Conservation (phyloP, 2,113 vertebrate genomes). For the Thamnaconus septentrionalis region DNA sequence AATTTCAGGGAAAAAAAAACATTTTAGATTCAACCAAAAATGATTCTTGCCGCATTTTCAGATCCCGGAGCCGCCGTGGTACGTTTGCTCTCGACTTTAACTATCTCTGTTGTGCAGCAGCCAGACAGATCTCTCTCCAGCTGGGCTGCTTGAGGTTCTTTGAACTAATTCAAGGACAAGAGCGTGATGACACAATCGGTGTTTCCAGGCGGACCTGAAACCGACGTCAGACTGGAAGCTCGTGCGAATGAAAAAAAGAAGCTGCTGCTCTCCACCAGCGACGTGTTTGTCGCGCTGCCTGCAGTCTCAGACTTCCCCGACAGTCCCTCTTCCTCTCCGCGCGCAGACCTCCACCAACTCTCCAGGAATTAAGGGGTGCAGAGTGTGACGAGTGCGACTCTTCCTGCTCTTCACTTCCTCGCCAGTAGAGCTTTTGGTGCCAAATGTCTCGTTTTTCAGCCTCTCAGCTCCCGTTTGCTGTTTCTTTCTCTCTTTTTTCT, state of each 20-base stretch:
- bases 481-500: not conserved
- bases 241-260: conserved; percentile 11
- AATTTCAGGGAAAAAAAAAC: too few relatives aligned
- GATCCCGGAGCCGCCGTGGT: too few relatives aligned
- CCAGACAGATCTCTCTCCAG: not conserved
- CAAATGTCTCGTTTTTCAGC: conserved; percentile 1
- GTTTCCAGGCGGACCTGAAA: conserved; percentile 9
- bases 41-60: too few relatives aligned
- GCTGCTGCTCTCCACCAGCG: conserved; percentile 14
- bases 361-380: conserved; percentile 24
- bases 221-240: conserved; percentile 17
- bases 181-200: not conserved
- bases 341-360: conserved; percentile 17
- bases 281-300: conserved; percentile 23
- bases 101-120: too few relatives aligned
- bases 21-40: too few relatives aligned
- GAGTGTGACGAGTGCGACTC: conserved; percentile 15
- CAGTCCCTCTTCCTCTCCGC: conserved; percentile 31
- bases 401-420: conserved; percentile 7
- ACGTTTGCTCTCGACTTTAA: too few relatives aligned
- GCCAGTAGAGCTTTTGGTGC: conserved; percentile 13
- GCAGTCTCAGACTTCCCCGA: conserved; percentile 18
- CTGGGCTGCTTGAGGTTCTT: not conserved
- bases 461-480: not conserved
- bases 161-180: conserved; percentile 22